These are phyloP conservation scores for Onchidella celtica DNA, from an alignment of 2,888 invertebrate genomes.

Conservation along the genomic window DNA sequence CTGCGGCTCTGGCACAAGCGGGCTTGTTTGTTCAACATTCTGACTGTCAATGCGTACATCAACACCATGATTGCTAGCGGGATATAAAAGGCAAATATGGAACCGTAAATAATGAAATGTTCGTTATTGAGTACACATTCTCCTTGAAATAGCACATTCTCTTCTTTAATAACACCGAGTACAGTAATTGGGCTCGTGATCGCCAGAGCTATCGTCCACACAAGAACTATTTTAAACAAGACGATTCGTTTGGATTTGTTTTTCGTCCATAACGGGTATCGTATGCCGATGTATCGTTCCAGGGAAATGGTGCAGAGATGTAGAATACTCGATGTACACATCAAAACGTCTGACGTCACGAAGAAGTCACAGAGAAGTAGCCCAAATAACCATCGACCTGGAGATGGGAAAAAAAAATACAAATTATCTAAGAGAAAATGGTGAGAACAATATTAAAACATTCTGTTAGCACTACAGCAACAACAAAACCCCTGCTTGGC, in stretches of 20 bases:
- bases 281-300: slow-evolving; percentile 90
- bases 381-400: slow-evolving; percentile 94
- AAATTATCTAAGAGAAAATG: too few species aligned
- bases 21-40: slow-evolving; percentile 89
- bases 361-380: slow-evolving; percentile 81
- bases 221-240: slow-evolving; percentile 91
- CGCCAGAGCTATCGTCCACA: slow-evolving; percentile 91
- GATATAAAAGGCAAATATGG: slow-evolving; percentile 97
- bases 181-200: slow-evolving; percentile 81
- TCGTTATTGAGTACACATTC: slow-evolving; percentile 80
- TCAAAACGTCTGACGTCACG: slow-evolving; percentile 84
- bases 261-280: slow-evolving; percentile 88
- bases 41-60: slow-evolving; percentile 95
- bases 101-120: slow-evolving; percentile 89
- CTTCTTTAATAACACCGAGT: slow-evolving; percentile 83
- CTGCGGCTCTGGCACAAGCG: slow-evolving; percentile 62
- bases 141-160: slow-evolving; percentile 84
- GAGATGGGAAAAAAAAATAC: not conserved
- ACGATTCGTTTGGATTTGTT: slow-evolving; percentile 78
- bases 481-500: too few species aligned
- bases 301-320: slow-evolving; percentile 83
- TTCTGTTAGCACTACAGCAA: too few species aligned
- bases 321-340: slow-evolving; percentile 83
- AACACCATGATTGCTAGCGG: slow-evolving; percentile 96
- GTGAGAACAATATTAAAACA: too few species aligned